Evolutionary conservation across 2,113 vertebrate genomes (phyloP), one percentile per base, ranked within the genome.

Genomic region (Phaethon lepturus): DNA sequence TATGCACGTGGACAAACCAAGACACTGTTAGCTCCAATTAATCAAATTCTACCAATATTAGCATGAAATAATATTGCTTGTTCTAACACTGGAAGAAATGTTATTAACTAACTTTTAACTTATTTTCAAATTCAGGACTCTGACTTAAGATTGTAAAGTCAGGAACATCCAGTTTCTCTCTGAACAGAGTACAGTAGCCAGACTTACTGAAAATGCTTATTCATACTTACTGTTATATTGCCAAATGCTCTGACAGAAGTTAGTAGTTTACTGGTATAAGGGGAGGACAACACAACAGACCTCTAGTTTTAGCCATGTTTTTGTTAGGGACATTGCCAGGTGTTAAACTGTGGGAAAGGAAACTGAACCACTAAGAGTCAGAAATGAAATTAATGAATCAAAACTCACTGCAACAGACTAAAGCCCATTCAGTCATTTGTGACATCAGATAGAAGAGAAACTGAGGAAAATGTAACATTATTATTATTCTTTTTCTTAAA

Each of bases 1-100:
- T 3, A 12, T 4, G 7, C 45, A 60, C 0, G 0, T 4, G 6
- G 38, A 67, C 5, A 81, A 85, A 72, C 2, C 22, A 58, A 9
- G 14, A 40, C 16, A 86, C 4, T 2, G 69, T 68, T 23, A 58
- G 8, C 45, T 85, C 17, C 16, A 88, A n/a, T 26, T 20, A 42
- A 67, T 45, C 19, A 42, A 73, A 45, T 40, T 75, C 35, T 56
- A 18, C 6, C 45, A 38, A 7, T 31, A 88, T 25, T 11, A 74
- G n/a, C 25, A 66, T 29, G 8, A 88, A 53, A 66, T 6, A 66
- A 24, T 4, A 76, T 1, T 56, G 45, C 9, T 38, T 4, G 0
- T 19, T 74, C 24, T 49, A 63, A 87, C 5, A 29, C 6, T 59
- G 23, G 3, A 25, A 67, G 31, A 82, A 91, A 72, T 25, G 35